Evolutionary conservation across 1,140 invertebrate genomes (phyloP).

Genomic region (Cyclina sinensis): DNA sequence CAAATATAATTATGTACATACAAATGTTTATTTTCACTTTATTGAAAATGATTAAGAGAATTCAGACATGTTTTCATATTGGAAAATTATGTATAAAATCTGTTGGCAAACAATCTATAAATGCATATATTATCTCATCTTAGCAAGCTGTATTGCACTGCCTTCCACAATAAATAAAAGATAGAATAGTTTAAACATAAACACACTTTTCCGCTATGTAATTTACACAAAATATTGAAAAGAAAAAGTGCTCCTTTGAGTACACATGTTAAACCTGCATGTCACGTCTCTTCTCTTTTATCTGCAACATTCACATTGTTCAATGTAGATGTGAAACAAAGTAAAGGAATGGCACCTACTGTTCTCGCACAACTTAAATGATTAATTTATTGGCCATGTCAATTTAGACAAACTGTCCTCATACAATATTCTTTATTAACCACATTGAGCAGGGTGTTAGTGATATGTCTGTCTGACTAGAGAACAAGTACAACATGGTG

Average conservation of each 20-base stretch:
- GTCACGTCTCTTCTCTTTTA: too few species aligned
- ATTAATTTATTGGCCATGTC: too few species aligned
- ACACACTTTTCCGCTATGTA: neutral
- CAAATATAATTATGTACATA: too few species aligned
- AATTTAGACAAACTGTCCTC: too few species aligned
- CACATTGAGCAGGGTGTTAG: neutral
- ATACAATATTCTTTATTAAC: too few species aligned
- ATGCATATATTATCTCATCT: conserved; percentile 3
- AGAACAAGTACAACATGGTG: neutral
- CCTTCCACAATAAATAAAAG: neutral
- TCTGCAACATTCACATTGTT: too few species aligned
- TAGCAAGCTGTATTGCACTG: conserved; percentile 4
- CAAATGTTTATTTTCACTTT: neutral
- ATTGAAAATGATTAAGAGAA: conserved; percentile 5
- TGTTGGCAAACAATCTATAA: neutral
- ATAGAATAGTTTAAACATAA: neutral
- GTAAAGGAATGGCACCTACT: too few species aligned
- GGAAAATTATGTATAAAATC: neutral
- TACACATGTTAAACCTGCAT: too few species aligned
- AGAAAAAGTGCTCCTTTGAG: too few species aligned
- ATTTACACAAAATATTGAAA: too few species aligned
- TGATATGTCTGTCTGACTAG: conserved; percentile 18
- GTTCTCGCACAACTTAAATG: too few species aligned
- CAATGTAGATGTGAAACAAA: too few species aligned
- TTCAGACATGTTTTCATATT: neutral